A percentile compares a stretch with the other conserved stretches of the same genome.
phyloP scores from a whole-genome alignment of 2,113 vertebrate species.

The Xiphophorus maculatus region DNA sequence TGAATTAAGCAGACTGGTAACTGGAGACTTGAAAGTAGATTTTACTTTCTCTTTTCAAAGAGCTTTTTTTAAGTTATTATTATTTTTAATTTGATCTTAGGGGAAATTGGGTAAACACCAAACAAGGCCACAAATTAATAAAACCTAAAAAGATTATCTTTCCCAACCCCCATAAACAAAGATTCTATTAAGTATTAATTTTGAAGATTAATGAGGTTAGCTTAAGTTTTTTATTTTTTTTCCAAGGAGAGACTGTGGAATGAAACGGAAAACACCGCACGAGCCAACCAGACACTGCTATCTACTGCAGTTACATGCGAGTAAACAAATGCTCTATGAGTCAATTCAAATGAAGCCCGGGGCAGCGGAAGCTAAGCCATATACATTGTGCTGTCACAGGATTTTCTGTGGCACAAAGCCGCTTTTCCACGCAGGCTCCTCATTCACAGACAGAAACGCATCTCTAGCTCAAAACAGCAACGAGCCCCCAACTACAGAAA shows the following conservation, averaged over 20 bases:
- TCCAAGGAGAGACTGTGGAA: not conserved
- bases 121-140: not conserved
- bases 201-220: slow-evolving; percentile 5
- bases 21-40: not conserved
- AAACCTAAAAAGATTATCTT: not conserved
- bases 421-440: slow-evolving; percentile 18
- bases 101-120: not conserved
- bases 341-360: slow-evolving; percentile 48
- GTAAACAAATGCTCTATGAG: slow-evolving; percentile 47
- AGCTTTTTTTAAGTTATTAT: not conserved
- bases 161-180: not conserved
- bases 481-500: slow-evolving; percentile 27
- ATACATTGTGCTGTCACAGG: slow-evolving; percentile 28
- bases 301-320: slow-evolving; percentile 33
- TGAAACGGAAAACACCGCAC: slow-evolving; percentile 20
- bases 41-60: not conserved
- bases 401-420: slow-evolving; percentile 38
- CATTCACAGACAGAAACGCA: slow-evolving; percentile 32
- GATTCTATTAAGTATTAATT: not conserved
- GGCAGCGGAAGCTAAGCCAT: slow-evolving; percentile 37
- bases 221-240: not conserved
- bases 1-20: not conserved
- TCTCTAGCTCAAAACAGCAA: slow-evolving; percentile 24
- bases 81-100: not conserved
- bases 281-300: slow-evolving; percentile 26